phyloP scores from a whole-genome alignment of 2,888 invertebrate genomes.

The Opisthograptis luteolata region DNA sequence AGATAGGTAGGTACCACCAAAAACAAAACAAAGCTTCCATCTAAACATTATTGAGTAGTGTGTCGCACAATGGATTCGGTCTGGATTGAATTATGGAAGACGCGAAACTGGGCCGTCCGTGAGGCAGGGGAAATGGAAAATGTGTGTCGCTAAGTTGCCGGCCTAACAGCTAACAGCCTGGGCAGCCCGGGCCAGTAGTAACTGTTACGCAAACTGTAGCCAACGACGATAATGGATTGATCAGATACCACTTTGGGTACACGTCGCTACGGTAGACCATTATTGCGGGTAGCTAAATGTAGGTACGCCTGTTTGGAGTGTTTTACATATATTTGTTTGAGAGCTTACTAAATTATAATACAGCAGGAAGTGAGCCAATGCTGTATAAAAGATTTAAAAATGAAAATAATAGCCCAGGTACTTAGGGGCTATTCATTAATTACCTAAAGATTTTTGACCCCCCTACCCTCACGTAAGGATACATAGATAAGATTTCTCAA shows the following conservation, averaged over 20 bases:
- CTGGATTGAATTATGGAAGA: slow-evolving; percentile 80
- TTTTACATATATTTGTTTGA: no score
- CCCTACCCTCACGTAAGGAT: no score
- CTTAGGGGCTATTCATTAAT: no score
- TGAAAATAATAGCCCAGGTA: no score
- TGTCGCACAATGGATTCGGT: slow-evolving; percentile 70
- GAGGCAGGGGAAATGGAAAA: slow-evolving; percentile 80
- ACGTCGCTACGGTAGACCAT: slow-evolving; percentile 35
- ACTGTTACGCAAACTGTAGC: slow-evolving; percentile 69
- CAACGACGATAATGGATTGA: slow-evolving; percentile 77
- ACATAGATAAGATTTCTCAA: no score
- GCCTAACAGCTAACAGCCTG: slow-evolving; percentile 67
- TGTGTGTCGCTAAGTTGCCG: slow-evolving; percentile 79
- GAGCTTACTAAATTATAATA: no score
- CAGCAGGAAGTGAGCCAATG: no score
- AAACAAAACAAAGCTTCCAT: slow-evolving; percentile 25
- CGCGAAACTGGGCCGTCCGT: slow-evolving; percentile 69
- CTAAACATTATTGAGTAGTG: slow-evolving; percentile 30
- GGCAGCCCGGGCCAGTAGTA: slow-evolving; percentile 58
- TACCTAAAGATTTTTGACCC: no score
- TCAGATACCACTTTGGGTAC: slow-evolving; percentile 72
- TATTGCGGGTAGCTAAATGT: slow-evolving; percentile 9
- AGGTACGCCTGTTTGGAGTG: not conserved
- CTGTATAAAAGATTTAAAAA: no score
- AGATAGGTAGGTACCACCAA: no score